Evolutionary conservation across 2,888 invertebrate species (phyloP), one percentile per base, ranked within the genome.

Genomic region (Cataglyphis rosenhaueri): DNA sequence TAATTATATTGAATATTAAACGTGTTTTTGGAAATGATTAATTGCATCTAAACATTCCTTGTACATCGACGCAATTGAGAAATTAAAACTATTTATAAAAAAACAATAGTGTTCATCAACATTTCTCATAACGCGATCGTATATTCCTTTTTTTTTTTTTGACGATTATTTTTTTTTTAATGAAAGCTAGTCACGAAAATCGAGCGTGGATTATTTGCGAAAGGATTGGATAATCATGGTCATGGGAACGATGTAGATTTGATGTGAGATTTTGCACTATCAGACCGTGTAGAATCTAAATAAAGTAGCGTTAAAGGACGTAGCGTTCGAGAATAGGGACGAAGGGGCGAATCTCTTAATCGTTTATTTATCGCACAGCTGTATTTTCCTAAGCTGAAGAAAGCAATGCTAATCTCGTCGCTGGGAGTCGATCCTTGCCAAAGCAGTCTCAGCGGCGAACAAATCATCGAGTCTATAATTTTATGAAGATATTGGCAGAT

Each of bases 301-400:
- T 78, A 78, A 78, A 78, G 44, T 41, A 41, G 44, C 70, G 59
- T 57, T 57, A 32, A 79, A 25, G 32, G 70, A 32, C 44, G 59
- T 44, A 78, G 59, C 70, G 44, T 57, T 41, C 66, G 52, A 55
- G 76, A 66, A 38, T n/a, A 25, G 29, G 52, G 15, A 25, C 29
- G 48, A 18, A 52, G 65, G 65, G 35, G 38, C 76, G 66, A 68
- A 78, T 70, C 78, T 68, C 44, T 78, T 79, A 79, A 79, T 79
- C 70, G 78, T 59, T 79, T 70, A 79, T 70, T 79, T 70, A 79
- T 79, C 78, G 71, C 78, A 70, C 71, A 59, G 35, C 44, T 59
- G 57, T 59, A 79, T 79, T 70, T 79, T 70, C 44, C 71, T 32
- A 70, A 59, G 78, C 44, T 70, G 41, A 78, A 48, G 70, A 70